phyloP scores from a whole-genome alignment of 2,113 vertebrate species.

The Macaca fascicularis region T2T-MFA8v1.1 NC_088375.1:36825501-36826000 shows the following conservation, averaged over 20 bases:
- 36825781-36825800: background rate
- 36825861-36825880: background rate
- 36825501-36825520: background rate
- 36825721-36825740: background rate
- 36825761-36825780: background rate
- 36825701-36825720: background rate
- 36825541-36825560: background rate
- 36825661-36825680: background rate
- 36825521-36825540: background rate
- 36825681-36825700: background rate
- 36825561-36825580: background rate
- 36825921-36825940: background rate
- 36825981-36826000: background rate
- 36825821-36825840: background rate
- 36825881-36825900: background rate
- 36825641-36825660: background rate
- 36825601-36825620: background rate
- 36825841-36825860: background rate
- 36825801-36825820: background rate
- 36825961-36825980: background rate
- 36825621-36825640: background rate
- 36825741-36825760: background rate
- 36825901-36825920: background rate
- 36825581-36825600: background rate
- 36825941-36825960: background rate